Evolutionary conservation across 2,113 vertebrate genomes (phyloP).

Genomic region (Ornithorhynchus anatinus): DNA sequence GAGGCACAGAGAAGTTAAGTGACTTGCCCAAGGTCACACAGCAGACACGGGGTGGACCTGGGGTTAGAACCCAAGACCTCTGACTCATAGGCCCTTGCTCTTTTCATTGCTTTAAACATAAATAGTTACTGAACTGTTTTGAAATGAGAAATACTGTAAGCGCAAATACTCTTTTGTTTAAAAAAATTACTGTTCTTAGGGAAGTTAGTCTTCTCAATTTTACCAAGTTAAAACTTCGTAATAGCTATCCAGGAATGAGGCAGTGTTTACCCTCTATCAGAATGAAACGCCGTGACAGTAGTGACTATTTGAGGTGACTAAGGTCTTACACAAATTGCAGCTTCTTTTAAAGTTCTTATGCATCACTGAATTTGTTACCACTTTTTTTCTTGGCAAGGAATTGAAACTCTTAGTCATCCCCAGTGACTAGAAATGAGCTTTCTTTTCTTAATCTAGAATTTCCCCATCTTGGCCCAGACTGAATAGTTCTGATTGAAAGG

Average conservation of each 20-base stretch:
- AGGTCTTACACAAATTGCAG: background rate
- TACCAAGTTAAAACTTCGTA: background rate
- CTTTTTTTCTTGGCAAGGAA: constrained; percentile 6
- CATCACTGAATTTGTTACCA: background rate
- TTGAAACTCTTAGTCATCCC: background rate
- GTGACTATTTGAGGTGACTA: background rate
- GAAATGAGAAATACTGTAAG: background rate
- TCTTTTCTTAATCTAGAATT: background rate
- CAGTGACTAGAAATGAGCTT: background rate
- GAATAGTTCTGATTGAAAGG: constrained; percentile 11
- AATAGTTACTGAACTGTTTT: background rate
- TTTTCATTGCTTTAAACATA: too few relatives aligned
- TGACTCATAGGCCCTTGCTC: too few relatives aligned
- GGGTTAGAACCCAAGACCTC: too few relatives aligned
- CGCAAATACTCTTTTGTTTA: background rate
- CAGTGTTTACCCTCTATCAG: background rate
- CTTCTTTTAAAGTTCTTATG: background rate
- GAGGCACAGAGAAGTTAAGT: too few relatives aligned
- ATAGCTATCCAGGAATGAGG: background rate
- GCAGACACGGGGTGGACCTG: too few relatives aligned
- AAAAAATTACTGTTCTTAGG: background rate
- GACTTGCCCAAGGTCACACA: too few relatives aligned
- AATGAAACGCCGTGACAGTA: background rate
- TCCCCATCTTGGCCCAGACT: background rate
- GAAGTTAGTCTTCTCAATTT: background rate